Conservation (phyloP, 1,140 invertebrate genomes). For the Macrocentrus cingulum region DNA sequence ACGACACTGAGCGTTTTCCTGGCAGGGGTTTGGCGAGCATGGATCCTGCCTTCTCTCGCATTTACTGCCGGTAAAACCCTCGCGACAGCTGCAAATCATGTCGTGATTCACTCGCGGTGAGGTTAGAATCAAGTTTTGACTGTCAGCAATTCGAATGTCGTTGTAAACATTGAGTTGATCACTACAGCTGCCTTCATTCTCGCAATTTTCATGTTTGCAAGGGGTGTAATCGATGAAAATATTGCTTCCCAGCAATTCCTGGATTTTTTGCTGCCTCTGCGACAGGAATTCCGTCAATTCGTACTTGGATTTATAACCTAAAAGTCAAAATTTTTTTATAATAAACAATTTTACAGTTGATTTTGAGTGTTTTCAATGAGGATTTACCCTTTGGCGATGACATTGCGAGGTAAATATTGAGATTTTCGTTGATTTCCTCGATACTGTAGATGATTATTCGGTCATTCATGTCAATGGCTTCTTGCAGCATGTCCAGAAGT, state of each 20-base stretch:
- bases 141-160: slow-evolving; percentile 73
- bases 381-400: slow-evolving; percentile 50
- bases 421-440: slow-evolving; percentile 64
- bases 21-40: slow-evolving; percentile 88
- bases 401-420: slow-evolving; percentile 69
- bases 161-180: slow-evolving; percentile 71
- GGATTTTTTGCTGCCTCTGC: slow-evolving; percentile 66
- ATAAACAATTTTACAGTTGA: no score
- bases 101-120: slow-evolving; percentile 77
- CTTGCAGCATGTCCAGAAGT: slow-evolving; percentile 71
- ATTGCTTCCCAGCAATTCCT: slow-evolving; percentile 62
- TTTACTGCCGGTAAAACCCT: slow-evolving; percentile 74
- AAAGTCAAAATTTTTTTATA: slow-evolving; percentile 27
- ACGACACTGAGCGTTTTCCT: slow-evolving; percentile 75
- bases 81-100: slow-evolving; percentile 76
- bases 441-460: slow-evolving; percentile 73
- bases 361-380: slow-evolving; percentile 48
- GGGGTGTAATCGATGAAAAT: slow-evolving; percentile 72
- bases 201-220: slow-evolving; percentile 69
- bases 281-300: slow-evolving; percentile 66
- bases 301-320: slow-evolving; percentile 64
- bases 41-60: slow-evolving; percentile 87
- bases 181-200: slow-evolving; percentile 76
- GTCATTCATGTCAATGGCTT: slow-evolving; percentile 66
- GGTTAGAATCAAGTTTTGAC: slow-evolving; percentile 76